Conservation (phyloP, 30 jellyfish, hydroid and myxozoan genomes). For the Turritopsis dohrnii region DNA sequence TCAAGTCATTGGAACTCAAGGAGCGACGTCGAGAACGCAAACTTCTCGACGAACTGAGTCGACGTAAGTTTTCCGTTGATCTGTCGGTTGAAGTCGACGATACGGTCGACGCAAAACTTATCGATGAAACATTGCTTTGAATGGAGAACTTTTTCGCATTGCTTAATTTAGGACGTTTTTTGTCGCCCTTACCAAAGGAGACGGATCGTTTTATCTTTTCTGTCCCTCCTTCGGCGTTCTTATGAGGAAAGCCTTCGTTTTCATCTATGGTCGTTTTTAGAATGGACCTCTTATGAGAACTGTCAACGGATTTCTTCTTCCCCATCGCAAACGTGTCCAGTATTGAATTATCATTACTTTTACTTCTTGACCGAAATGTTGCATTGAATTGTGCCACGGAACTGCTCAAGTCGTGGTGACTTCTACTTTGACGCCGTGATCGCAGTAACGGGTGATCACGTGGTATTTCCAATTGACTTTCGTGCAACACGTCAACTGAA, state of each 20-base stretch:
- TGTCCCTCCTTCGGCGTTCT: neutral
- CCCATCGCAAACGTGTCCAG: neutral
- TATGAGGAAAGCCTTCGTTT: neutral
- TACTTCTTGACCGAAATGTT: neutral
- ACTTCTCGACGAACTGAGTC: neutral
- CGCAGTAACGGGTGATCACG: neutral
- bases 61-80: neutral
- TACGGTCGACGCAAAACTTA: neutral
- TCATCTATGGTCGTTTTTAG: neutral
- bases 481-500: constrained; percentile 1
- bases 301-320: neutral
- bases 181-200: constrained; percentile 3
- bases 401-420: constrained; percentile 14
- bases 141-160: neutral
- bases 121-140: neutral
- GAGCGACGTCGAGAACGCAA: neutral
- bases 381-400: neutral
- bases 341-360: neutral
- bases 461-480: neutral
- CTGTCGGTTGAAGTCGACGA: neutral
- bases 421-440: constrained; percentile 9
- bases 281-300: neutral
- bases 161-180: neutral
- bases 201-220: neutral
- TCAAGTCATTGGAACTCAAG: neutral